Conservation (phyloP, 1,140 invertebrate species). For the Leptinotarsa lineolata region DNA sequence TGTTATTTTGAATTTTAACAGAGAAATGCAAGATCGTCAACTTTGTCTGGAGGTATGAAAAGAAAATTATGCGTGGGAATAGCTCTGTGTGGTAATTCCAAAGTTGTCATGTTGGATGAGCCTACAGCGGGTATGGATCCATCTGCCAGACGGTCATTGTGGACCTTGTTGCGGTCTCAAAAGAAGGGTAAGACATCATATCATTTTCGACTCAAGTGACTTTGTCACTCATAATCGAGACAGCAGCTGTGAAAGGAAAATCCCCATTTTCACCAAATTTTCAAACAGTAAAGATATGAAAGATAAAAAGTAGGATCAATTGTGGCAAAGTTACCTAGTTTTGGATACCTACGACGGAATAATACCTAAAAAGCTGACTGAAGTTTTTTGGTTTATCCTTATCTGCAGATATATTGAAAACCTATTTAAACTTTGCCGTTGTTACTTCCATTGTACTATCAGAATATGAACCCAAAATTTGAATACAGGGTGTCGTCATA, state of each 20-base stretch:
- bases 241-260: not conserved
- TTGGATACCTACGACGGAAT: too few relatives aligned
- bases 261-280: too few relatives aligned
- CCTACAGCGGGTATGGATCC: slow-evolving; percentile 96
- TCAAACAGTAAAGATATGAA: not conserved
- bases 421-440: too few relatives aligned
- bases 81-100: slow-evolving; percentile 72
- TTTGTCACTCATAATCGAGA: not conserved
- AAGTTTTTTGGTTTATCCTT: too few relatives aligned
- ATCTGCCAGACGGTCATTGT: slow-evolving; percentile 83
- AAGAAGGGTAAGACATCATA: slow-evolving; percentile 51
- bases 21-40: slow-evolving; percentile 60
- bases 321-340: too few relatives aligned
- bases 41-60: slow-evolving; percentile 85
- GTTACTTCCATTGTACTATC: too few relatives aligned
- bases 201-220: not conserved
- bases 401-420: too few relatives aligned
- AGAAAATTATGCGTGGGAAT: slow-evolving; percentile 79
- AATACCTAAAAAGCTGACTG: too few relatives aligned
- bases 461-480: too few relatives aligned
- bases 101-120: slow-evolving; percentile 86
- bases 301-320: not conserved
- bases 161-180: slow-evolving; percentile 77
- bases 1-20: slow-evolving; percentile 28
- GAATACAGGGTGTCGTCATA: too few relatives aligned